phyloP scores from a whole-genome alignment of 1,140 invertebrate species.

The Drosophila dunni region DNA sequence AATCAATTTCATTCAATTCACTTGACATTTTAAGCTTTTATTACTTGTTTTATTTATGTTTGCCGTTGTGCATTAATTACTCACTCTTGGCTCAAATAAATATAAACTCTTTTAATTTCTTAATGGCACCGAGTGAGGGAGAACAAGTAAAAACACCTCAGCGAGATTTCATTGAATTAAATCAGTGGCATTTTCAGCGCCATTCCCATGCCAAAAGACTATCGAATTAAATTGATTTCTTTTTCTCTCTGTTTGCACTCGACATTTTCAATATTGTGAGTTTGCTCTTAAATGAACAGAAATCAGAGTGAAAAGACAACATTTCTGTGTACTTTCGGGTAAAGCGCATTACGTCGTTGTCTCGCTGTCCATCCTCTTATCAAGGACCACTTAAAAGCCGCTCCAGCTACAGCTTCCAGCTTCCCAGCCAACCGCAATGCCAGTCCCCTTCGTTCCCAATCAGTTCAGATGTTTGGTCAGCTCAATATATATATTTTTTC shows the following conservation, averaged over 20 bases:
- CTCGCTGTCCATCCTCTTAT: conserved; percentile 69
- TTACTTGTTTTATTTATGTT: conserved; percentile 1
- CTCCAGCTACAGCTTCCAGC: conserved; percentile 23
- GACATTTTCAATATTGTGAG: conserved; percentile 9
- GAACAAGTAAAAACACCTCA: conserved; percentile 43
- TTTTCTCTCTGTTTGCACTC: conserved; percentile 1
- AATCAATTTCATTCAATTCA: conserved; percentile 22
- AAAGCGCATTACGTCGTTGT: conserved; percentile 72
- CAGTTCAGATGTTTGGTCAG: conserved; percentile 14
- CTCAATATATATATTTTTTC: background rate
- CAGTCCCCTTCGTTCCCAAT: background rate
- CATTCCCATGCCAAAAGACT: conserved; percentile 52
- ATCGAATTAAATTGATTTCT: conserved; percentile 67
- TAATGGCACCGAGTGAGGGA: conserved; percentile 43
- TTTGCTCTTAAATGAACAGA: conserved; percentile 44
- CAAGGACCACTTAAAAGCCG: conserved; percentile 75
- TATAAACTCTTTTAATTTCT: conserved; percentile 53
- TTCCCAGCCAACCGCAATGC: conserved; percentile 20
- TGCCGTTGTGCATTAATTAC: background rate
- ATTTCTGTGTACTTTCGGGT: conserved; percentile 40
- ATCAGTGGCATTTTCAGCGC: conserved; percentile 70
- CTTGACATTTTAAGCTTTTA: conserved; percentile 25
- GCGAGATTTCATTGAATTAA: conserved; percentile 55
- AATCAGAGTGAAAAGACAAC: conserved; percentile 5
- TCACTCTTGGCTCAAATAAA: conserved; percentile 4